Base-by-base conservation (phyloP, 2,113 vertebrate species). In the Leucosticte australis region DNA sequence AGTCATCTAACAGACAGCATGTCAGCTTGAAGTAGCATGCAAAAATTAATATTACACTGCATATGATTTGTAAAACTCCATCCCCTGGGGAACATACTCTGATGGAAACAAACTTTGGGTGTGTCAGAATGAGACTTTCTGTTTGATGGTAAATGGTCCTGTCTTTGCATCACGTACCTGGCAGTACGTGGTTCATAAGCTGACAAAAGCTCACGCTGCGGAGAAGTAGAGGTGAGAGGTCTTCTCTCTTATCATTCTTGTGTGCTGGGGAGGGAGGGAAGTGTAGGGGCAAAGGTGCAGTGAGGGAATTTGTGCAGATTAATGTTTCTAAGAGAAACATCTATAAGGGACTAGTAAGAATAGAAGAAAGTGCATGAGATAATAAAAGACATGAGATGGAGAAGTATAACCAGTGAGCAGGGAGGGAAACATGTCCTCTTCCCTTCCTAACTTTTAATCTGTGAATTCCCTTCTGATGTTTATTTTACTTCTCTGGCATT, bases 31-130 rank as follows among this genome's bases (percentile, higher is more conserved):
- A 92, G 64, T 87, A 95, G 83, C 57, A 70, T 67, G 71, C 44
- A 82, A 83, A 90, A 96, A 92, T 94, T 96, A 96, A 83, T 81
- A 95, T 83, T 94, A 68, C 60, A 49, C 53, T 92, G 64, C n/a
- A 5, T 88, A 76, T 55, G 33, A 90, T 92, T 95, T 95, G 60
- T 90, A 81, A 88, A 94, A 93, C 80, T 97, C 76, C 63, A 52
- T 80, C 23, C 94, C 81, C 78, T 63, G 28, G 83, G 80, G 94
- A 83, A 46, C 57, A 69, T 89, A 64, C 60, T 88, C 56, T 92
- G 55, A 70, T 88, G 78, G 70, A 87, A 96, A 93, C 73, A 92
- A 96, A 90, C 69, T 95, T 89, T 56, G 68, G 80, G 39, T 88
- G 92, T 95, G 70, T 92, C 86, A 89, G 80, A 95, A 79, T 27